A percentile compares a stretch with the other conserved stretches of the same genome.
Evolutionary conservation across 2,888 invertebrate genomes (phyloP).

Genomic region (Geotrupes spiniger): DNA sequence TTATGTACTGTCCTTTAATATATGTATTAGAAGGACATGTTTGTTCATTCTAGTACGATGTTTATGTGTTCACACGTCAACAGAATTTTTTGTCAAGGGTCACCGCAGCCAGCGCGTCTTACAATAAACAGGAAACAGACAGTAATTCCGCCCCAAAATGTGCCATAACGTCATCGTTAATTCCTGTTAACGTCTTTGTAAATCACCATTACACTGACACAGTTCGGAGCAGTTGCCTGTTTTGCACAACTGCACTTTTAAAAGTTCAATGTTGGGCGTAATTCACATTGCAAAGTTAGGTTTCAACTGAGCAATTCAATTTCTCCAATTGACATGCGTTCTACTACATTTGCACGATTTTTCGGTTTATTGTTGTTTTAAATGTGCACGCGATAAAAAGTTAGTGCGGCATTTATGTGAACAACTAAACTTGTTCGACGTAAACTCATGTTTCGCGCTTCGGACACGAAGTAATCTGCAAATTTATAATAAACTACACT

Average conservation of each 20-base stretch:
- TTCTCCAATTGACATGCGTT: constrained; percentile 23
- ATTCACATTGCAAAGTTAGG: constrained; percentile 26
- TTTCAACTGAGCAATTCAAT: constrained; percentile 24
- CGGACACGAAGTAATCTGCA: too few species aligned
- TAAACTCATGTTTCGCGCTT: too few species aligned
- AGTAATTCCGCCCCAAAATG: constrained; percentile 32
- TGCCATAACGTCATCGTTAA: constrained; percentile 38
- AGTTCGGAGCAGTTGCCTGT: constrained; percentile 29
- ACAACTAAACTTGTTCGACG: too few species aligned
- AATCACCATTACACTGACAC: constrained; percentile 39
- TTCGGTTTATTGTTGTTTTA: constrained; percentile 1
- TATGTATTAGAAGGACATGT: too few species aligned
- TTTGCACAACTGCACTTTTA: constrained; percentile 33
- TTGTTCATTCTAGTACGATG: too few species aligned
- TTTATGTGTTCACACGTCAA: too few species aligned
- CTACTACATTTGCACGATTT: constrained; percentile 5
- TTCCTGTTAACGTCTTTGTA: constrained; percentile 41
- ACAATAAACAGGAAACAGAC: constrained; percentile 31
- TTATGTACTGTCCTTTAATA: too few species aligned
- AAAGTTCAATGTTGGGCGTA: constrained; percentile 25
- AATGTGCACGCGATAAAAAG: too few species aligned
- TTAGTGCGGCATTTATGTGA: too few species aligned
- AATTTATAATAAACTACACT: too few species aligned
- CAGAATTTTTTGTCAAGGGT: too few species aligned
- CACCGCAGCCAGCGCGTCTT: constrained; percentile 19